Evolutionary conservation across 1,140 invertebrate species (phyloP), one percentile per base, ranked within the genome.

Genomic region (Branchinecta lindahli): DNA sequence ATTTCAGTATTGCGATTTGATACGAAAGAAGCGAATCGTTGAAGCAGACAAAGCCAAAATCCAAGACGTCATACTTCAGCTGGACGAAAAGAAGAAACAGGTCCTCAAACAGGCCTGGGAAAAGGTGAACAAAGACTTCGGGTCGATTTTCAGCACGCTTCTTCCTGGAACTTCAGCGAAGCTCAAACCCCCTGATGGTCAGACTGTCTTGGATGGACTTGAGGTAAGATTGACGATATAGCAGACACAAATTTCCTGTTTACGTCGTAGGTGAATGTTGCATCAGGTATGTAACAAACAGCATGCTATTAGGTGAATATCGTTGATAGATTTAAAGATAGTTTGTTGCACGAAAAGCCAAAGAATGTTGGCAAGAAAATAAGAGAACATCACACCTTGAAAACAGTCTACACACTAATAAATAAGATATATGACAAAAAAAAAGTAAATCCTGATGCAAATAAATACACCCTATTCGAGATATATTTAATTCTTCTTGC

Each of bases 91-190:
- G 80, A 96, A 96, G 77, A 87, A 88, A 73, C 83, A 85, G 73
- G 88, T 89, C 5, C 78, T 98, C 8, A 46, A 46, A 65, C 66
- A 44, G 10, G 75, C 75, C 1, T 75, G 74, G 65, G 68, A 72
- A 69, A 66, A 73, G 68, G 88, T 93, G 0, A 90, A 90, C 73
- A 81, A 87, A 76, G 94, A 98, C 81, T 98, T 99, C 81, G 92
- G 91, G n/a, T 90, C 90, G 0, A 99, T 99, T 76, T 98, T 98
- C 78, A 87, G 86, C 71, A 90, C 89, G 0, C 82, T 99, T 66
- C 80, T 99, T 69, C 92, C 94, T 10, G 94, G 94, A 9, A 88
- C 94, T 0, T 82, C 88, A 72, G 94, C 94, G 0, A 88, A 89
- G 78, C 82, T 99, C 4, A 83, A 85, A 72, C 89, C 93, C 10